These are phyloP conservation scores for Mormyrus lacerda DNA, from an alignment of 2,113 vertebrate species.

Conservation along the genomic window DNA sequence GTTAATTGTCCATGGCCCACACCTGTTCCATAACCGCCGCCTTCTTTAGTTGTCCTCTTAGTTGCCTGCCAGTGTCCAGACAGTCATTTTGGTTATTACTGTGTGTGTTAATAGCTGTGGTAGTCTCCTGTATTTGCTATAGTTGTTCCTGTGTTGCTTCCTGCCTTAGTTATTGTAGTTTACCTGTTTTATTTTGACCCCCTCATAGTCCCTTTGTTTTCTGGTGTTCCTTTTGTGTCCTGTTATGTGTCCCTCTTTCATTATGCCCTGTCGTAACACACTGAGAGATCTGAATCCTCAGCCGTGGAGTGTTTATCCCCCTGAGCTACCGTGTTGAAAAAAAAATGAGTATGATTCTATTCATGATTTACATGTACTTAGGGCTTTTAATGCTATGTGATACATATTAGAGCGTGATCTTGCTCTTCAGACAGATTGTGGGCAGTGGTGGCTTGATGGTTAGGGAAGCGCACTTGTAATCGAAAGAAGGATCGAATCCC, in stretches of 20 bases:
- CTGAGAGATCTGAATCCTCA: background rate
- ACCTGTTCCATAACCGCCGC: too few species aligned
- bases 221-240: too few species aligned
- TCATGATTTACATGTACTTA: background rate
- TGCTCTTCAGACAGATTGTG: too few species aligned
- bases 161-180: background rate
- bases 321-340: background rate
- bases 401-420: too few species aligned
- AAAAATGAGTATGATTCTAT: background rate
- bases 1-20: background rate
- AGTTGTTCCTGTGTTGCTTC: background rate
- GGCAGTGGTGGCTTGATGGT: too few species aligned
- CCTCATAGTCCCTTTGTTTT: too few species aligned
- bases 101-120: background rate
- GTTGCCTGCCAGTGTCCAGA: background rate
- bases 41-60: too few species aligned
- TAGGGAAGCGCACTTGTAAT: too few species aligned
- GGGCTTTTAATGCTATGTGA: background rate
- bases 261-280: background rate
- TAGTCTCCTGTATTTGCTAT: background rate
- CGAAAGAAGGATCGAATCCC: too few species aligned
- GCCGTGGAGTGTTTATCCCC: background rate
- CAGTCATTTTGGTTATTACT: background rate
- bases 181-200: background rate
- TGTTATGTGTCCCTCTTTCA: background rate